Percentiles rank a stretch among this genome's conserved stretches.
Conservation (phyloP, 2,113 vertebrate species). For the Todiramphus chloris region DNA sequence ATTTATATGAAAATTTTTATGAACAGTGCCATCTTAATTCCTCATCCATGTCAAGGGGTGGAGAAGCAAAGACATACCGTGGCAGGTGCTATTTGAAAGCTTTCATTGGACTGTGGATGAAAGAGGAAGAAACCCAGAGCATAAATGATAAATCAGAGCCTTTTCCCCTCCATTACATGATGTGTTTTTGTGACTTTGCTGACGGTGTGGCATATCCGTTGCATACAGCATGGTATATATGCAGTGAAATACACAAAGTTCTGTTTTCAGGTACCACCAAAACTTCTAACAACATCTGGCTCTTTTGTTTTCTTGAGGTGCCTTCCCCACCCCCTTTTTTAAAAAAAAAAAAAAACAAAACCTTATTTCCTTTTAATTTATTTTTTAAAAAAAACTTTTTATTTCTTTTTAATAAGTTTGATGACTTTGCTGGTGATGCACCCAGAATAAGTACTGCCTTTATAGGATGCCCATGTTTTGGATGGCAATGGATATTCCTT, state of each 20-base stretch:
- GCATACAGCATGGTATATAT: not conserved
- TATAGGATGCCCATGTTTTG: not conserved
- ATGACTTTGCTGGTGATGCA: not conserved
- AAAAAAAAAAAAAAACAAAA: not conserved
- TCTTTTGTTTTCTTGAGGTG: not conserved
- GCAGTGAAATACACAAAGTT: not conserved
- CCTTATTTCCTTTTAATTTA: too few species aligned
- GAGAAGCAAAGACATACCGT: not conserved
- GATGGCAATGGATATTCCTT: not conserved
- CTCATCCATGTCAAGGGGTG: not conserved
- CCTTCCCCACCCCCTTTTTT: not conserved
- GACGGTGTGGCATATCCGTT: rapidly evolving
- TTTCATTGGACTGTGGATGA: not conserved
- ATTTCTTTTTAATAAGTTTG: not conserved
- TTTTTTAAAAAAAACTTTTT: not conserved
- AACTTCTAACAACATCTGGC: not conserved
- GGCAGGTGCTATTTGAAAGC: not conserved
- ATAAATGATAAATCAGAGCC: not conserved
- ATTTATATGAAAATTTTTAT: not conserved
- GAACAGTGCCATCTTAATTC: not conserved
- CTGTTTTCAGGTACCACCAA: not conserved
- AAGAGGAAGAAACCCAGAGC: not conserved
- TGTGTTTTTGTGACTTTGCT: not conserved
- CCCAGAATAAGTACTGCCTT: not conserved
- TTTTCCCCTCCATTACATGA: rapidly evolving